These are phyloP conservation scores for Archaeoteleia sp. DNA, from an alignment of 2,888 invertebrate genomes.

Conservation along the genomic window DNA sequence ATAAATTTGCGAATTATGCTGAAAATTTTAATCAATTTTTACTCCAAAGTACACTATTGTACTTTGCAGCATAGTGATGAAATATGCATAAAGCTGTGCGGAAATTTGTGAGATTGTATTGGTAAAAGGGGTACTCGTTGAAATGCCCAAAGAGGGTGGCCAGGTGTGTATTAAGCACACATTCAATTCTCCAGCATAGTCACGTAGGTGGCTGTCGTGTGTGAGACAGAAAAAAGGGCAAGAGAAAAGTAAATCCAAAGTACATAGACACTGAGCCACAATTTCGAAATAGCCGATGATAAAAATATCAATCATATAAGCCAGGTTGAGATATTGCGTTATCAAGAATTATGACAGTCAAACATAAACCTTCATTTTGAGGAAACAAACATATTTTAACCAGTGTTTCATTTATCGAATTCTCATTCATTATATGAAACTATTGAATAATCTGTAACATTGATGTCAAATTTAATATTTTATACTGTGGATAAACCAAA, in stretches of 20 bases:
- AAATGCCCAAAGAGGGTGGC: conserved; percentile 41
- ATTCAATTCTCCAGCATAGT: conserved; percentile 43
- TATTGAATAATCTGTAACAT: no score
- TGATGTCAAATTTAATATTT: no score
- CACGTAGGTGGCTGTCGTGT: conserved; percentile 41
- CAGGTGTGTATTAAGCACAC: conserved; percentile 44
- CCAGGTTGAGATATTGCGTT: not conserved
- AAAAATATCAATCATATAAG: conserved; percentile 7
- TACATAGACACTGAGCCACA: conserved; percentile 2
- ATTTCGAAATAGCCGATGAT: conserved; percentile 11
- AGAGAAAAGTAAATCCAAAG: conserved; percentile 11
- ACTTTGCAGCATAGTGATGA: conserved; percentile 23
- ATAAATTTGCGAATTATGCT: no score
- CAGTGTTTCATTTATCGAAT: no score
- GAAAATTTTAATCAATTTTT: no score
- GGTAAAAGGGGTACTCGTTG: conserved; percentile 40
- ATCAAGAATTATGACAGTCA: no score
- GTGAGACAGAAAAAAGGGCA: conserved; percentile 18
- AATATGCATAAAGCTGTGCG: conserved; percentile 38
- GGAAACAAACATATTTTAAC: no score
- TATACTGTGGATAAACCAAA: no score
- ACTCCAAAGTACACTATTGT: no score
- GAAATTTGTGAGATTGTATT: conserved; percentile 23
- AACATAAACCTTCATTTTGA: no score
- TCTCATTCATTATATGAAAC: no score